Percentiles rank a stretch among this genome's conserved stretches.
phyloP scores from a whole-genome alignment of 2,113 vertebrate genomes.

The Pollimyrus isidori region DNA sequence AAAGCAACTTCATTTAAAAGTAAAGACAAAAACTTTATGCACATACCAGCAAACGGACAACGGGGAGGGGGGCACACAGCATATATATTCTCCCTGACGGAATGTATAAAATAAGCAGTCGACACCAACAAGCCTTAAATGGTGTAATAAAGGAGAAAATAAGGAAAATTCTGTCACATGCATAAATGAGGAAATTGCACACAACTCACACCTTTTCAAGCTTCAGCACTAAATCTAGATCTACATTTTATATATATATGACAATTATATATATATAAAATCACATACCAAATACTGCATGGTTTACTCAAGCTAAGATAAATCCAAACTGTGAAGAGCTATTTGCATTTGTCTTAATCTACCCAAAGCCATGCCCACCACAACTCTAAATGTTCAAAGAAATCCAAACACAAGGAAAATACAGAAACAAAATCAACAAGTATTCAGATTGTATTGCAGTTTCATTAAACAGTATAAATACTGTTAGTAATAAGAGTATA shows the following conservation, averaged over 20 bases:
- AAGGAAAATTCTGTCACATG: slow-evolving; percentile 84
- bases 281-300: slow-evolving; percentile 80
- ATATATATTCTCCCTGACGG: slow-evolving; percentile 92
- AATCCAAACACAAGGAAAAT: slow-evolving; percentile 53
- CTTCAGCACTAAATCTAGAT: slow-evolving; percentile 94
- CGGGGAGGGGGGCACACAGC: slow-evolving; percentile 49
- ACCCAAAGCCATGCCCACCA: slow-evolving; percentile 85
- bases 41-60: slow-evolving; percentile 58
- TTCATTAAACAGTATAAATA: slow-evolving; percentile 85
- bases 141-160: slow-evolving; percentile 78
- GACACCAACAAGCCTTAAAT: slow-evolving; percentile 81
- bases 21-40: slow-evolving; percentile 59
- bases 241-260: slow-evolving; percentile 66
- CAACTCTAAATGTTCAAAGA: slow-evolving; percentile 71
- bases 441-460: slow-evolving; percentile 91
- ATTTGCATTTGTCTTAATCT: slow-evolving; percentile 74
- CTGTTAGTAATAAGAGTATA: slow-evolving; percentile 71
- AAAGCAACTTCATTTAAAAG: slow-evolving; percentile 93
- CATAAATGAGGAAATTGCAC: slow-evolving; percentile 99
- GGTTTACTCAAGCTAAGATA: slow-evolving; percentile 89
- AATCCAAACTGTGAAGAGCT: slow-evolving; percentile 75
- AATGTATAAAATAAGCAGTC: slow-evolving; percentile 99
- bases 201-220: slow-evolving; percentile 97
- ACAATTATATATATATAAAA: slow-evolving; percentile 24
- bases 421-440: slow-evolving; percentile 69